phyloP scores from a whole-genome alignment of 2,113 vertebrate genomes.

The Budorcas taxicolor region DNA sequence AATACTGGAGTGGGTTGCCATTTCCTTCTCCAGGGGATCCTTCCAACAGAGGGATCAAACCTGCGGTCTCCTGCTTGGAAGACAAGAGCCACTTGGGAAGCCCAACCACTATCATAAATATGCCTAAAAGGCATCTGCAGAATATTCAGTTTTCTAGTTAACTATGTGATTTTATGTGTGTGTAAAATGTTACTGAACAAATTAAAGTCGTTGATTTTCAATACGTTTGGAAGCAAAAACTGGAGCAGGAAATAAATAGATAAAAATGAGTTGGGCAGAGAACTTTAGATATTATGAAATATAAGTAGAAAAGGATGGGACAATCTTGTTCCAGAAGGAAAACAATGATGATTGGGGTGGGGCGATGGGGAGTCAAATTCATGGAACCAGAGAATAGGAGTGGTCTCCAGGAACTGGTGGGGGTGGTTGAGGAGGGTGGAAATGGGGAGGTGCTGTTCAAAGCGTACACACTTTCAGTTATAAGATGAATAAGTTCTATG shows the following conservation, averaged over 20 bases:
- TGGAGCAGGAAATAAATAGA: background rate
- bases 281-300: background rate
- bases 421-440: background rate
- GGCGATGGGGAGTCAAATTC: background rate
- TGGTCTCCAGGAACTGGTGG: background rate
- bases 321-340: background rate
- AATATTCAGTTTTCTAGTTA: background rate
- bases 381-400: background rate
- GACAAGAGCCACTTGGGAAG: background rate
- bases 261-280: background rate
- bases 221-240: background rate
- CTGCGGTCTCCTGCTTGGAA: background rate
- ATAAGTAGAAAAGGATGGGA: background rate
- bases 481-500: background rate
- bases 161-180: background rate
- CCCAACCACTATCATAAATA: background rate
- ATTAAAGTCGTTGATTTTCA: background rate
- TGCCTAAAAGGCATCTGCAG: background rate
- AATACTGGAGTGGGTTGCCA: background rate
- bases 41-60: background rate
- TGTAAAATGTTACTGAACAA: background rate
- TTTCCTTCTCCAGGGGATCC: background rate
- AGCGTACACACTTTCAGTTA: background rate
- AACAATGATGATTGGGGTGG: background rate
- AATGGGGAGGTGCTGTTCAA: background rate